Conservation (phyloP, 2,888 invertebrate species). For the Epinotia ramella region DNA sequence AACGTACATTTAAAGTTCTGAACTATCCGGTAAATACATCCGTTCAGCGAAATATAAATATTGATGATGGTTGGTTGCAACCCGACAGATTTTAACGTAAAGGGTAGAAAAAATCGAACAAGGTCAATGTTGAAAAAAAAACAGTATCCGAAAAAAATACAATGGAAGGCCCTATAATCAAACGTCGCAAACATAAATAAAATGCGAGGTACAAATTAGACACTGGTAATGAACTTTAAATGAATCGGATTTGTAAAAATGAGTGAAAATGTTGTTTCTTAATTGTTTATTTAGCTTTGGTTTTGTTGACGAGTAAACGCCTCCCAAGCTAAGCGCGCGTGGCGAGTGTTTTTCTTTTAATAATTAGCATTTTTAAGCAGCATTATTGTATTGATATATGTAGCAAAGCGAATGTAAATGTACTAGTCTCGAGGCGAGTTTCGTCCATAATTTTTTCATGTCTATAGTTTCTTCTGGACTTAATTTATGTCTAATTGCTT, state of each 20-base stretch:
- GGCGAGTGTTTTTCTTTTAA: not conserved
- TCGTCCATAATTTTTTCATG: not conserved
- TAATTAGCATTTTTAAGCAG: not conserved
- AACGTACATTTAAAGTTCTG: too few species aligned
- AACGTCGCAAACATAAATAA: not conserved
- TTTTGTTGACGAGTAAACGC: constrained; percentile 11
- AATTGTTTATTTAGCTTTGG: not conserved
- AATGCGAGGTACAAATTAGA: not conserved
- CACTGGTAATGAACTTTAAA: not conserved
- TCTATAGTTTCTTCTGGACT: not conserved
- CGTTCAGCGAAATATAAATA: not conserved
- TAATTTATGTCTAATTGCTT: not conserved
- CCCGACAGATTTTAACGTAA: not conserved
- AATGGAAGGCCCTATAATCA: not conserved
- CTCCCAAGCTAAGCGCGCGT: not conserved
- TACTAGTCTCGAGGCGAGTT: not conserved
- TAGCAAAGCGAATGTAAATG: not conserved
- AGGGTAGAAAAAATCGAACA: not conserved
- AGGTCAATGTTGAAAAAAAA: not conserved
- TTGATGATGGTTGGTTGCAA: not conserved
- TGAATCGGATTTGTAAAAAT: too few species aligned
- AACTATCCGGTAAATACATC: not conserved
- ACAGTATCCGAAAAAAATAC: not conserved
- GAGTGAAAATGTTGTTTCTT: too few species aligned
- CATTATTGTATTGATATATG: not conserved